Evolutionary conservation across 2,888 invertebrate genomes (phyloP).

Genomic region (Barypeithes pellucidus): DNA sequence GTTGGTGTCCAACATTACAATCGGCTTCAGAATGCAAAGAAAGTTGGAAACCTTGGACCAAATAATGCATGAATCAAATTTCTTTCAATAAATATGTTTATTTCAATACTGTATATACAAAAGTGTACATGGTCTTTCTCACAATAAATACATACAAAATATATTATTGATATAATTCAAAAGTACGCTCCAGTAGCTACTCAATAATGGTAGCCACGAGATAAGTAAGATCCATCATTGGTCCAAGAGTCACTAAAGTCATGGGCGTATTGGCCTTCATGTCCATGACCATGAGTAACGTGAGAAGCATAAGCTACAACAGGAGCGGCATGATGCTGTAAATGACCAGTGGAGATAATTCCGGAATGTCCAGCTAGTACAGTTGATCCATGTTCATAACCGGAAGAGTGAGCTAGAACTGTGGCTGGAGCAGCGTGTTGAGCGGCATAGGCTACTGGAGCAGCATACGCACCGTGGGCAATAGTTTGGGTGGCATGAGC

Average conservation of each 20-base stretch:
- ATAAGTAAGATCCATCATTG: conserved; percentile 64
- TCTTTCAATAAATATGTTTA: neutral
- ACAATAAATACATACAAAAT: too few relatives aligned
- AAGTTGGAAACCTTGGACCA: too few relatives aligned
- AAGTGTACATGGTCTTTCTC: too few relatives aligned
- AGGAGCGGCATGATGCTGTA: conserved; percentile 2
- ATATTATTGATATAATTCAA: neutral
- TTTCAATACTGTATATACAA: neutral
- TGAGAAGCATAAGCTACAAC: conserved; percentile 37
- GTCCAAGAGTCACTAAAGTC: conserved; percentile 61
- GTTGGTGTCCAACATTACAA: too few relatives aligned
- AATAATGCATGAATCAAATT: too few relatives aligned
- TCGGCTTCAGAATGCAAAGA: too few relatives aligned
- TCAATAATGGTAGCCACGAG: conserved; percentile 50
- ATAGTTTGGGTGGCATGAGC: conserved; percentile 50
- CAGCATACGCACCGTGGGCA: conserved; percentile 39
- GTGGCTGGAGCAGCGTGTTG: conserved; percentile 24
- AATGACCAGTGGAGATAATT: conserved; percentile 23
- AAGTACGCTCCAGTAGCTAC: neutral
- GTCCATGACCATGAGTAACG: conserved; percentile 55
- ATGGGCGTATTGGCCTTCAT: conserved; percentile 62
- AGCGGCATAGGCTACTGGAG: conserved; percentile 27
- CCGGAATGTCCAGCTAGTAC: conserved; percentile 61
- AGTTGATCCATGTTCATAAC: conserved; percentile 51
- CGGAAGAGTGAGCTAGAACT: conserved; percentile 35